phyloP scores from a whole-genome alignment of 2,888 invertebrate species.

The Entomobrya proxima region DNA sequence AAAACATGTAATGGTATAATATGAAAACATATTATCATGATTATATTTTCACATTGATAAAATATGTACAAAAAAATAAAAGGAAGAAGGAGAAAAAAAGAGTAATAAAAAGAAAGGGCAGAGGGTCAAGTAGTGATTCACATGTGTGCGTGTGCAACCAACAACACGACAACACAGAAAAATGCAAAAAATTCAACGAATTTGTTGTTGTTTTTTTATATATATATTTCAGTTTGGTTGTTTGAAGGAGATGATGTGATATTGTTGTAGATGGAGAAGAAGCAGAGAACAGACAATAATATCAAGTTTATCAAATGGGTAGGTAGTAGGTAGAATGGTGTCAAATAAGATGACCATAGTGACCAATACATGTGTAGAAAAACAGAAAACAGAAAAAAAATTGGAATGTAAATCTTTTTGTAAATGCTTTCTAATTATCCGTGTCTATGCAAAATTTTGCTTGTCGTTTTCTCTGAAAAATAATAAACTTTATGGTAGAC shows the following conservation, averaged over 20 bases:
- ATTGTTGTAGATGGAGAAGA: conserved; percentile 17
- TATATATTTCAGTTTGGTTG: no score
- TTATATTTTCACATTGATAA: conserved; percentile 22
- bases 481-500: no score
- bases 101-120: not conserved
- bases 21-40: no score
- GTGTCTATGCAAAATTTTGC: no score
- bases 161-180: conserved; percentile 5
- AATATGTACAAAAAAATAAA: conserved; percentile 7
- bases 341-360: conserved; percentile 53
- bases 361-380: conserved; percentile 52
- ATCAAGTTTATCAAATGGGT: not conserved
- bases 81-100: not conserved
- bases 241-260: no score
- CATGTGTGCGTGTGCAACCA: not conserved
- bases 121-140: conserved; percentile 25
- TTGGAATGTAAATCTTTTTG: conserved; percentile 3
- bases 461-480: no score
- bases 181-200: conserved; percentile 10
- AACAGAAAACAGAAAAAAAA: conserved; percentile 15
- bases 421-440: no score
- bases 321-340: conserved; percentile 32
- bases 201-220: conserved; percentile 28
- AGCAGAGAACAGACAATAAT: not conserved
- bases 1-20: conserved; percentile 21